Conservation (phyloP, 2,888 invertebrate species). For the Pristionchus maxplancki region DNA sequence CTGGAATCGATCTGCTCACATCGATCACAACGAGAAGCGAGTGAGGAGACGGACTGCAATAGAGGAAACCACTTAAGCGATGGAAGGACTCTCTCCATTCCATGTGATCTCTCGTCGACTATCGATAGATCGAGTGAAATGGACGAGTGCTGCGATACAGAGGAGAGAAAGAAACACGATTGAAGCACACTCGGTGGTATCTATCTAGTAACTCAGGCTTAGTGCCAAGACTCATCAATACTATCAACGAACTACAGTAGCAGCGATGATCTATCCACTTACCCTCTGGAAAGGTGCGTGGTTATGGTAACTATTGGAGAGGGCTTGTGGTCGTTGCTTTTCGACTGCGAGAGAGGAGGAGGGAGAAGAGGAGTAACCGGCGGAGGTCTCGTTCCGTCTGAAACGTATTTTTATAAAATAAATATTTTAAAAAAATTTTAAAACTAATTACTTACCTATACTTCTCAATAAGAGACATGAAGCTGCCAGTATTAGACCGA, state of each 20-base stretch:
- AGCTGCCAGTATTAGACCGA: constrained; percentile 54
- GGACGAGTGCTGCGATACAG: too few relatives aligned
- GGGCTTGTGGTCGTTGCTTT: constrained; percentile 20
- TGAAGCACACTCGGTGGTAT: too few relatives aligned
- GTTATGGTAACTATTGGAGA: neutral
- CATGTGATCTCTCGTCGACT: neutral
- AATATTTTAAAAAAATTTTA: neutral
- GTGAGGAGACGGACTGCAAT: constrained; percentile 58
- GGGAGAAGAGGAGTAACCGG: constrained; percentile 48
- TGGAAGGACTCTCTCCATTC: neutral
- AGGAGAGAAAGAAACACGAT: neutral
- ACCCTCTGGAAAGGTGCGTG: constrained; percentile 53
- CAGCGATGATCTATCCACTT: neutral
- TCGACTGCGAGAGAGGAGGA: constrained; percentile 39
- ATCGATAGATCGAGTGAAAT: too few relatives aligned
- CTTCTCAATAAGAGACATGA: constrained; percentile 61
- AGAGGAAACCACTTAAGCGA: neutral
- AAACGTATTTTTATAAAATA: neutral
- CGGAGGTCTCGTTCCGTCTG: constrained; percentile 53
- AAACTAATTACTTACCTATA: constrained; percentile 56
- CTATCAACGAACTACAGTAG: too few relatives aligned
- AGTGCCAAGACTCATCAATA: too few relatives aligned
- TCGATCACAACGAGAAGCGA: constrained; percentile 55
- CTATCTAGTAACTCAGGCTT: too few relatives aligned
- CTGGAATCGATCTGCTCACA: constrained; percentile 55